Conservation (phyloP, 2,797 vertebrate genomes). For the Onychomys arenicola region DNA sequence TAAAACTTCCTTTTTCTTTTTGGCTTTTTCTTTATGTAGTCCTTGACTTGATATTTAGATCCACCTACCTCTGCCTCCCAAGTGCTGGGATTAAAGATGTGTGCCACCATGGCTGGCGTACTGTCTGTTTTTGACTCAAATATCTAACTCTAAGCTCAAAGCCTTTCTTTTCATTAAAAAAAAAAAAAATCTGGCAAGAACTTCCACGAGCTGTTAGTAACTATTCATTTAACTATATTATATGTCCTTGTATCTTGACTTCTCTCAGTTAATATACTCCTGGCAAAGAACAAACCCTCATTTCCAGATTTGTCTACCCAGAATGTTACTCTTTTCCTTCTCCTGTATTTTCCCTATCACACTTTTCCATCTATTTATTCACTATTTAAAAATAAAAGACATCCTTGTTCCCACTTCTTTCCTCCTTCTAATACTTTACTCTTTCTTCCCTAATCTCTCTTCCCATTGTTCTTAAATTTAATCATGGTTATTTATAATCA, state of each 20-base stretch:
- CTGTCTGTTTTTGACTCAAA: background rate
- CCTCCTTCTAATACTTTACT: background rate
- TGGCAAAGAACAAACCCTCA: conserved; percentile 14
- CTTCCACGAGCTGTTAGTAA: background rate
- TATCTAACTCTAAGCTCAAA: background rate
- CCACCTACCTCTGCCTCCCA: background rate
- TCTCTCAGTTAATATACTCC: background rate
- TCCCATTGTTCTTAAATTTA: conserved; percentile 19
- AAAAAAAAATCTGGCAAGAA: background rate
- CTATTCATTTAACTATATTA: background rate
- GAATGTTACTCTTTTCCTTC: conserved; percentile 15
- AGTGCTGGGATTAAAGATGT: background rate
- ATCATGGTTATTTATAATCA: background rate
- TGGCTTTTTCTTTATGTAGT: background rate
- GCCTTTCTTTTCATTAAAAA: conserved; percentile 1
- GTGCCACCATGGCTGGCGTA: background rate
- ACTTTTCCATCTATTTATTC: conserved; percentile 25
- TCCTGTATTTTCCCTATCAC: background rate
- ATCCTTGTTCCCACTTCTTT: background rate
- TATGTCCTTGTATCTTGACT: background rate
- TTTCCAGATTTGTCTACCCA: background rate
- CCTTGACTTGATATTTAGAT: background rate
- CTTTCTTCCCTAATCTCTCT: conserved; percentile 49
- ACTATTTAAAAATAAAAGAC: conserved; percentile 45
- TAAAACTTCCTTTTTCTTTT: conserved; percentile 2